Evolutionary conservation across 1,140 invertebrate genomes (phyloP), one percentile per base, ranked within the genome.

Genomic region (Watersipora subatra): DNA sequence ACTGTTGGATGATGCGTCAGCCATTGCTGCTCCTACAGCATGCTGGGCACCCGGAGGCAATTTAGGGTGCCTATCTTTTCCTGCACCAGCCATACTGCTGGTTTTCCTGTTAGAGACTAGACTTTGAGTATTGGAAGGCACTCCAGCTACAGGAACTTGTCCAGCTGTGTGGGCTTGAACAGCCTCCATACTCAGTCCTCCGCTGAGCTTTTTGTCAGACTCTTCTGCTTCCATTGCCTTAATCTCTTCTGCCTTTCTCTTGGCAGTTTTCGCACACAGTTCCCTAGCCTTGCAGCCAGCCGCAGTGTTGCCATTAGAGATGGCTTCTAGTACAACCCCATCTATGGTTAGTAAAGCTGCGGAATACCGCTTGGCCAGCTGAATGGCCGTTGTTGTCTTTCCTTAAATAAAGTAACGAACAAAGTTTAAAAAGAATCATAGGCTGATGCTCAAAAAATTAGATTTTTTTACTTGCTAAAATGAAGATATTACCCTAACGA

Each of bases 331-430:
- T 7, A 81, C 73, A 28, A 81, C 69, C 7, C 71, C 72, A 68
- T 81, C 78, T 17, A 81, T 61, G 24, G 73, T 78, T 46, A 81
- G 68, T 22, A 81, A 70, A 22, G 78, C 76, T 25, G 77, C 75
- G 61, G 78, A 74, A 69, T 79, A 81, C 20, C 71, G 69, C 61
- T 78, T 78, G n/a, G 78, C 78, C 26, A 81, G 67, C 2, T 67
- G 62, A 3, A 76, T 69, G 24, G 78, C 73, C 20, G 73, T 76
- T 12, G 68, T 66, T 17, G 75, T 77, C 69, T 78, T 80, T 7
- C 78, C 78, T 78, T 66, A 1, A 68, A 57, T 61, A 57, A 68
- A 61, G 67, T 34, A 34, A 61, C 20, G 20, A 20, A 12, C 2
- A n/a, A 1, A 34, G 22, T 2, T n/a, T n/a, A n/a, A n/a, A n/a